Evolutionary conservation across 2,113 vertebrate genomes (phyloP).

Genomic region (Calonectris borealis): DNA sequence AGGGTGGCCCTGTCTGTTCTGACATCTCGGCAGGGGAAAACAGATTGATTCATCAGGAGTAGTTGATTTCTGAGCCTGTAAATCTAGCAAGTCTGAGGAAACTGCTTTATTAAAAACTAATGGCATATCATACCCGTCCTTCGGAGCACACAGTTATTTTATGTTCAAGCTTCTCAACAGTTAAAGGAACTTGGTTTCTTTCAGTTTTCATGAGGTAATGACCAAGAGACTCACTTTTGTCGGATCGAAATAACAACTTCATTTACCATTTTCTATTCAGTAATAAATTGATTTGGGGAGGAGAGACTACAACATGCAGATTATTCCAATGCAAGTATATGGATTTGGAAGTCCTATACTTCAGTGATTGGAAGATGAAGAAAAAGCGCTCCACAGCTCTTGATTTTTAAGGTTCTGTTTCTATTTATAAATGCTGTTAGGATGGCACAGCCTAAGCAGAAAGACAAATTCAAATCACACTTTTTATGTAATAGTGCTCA

Average conservation of each 20-base stretch:
- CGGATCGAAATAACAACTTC: neutral
- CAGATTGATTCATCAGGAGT: slow-evolving; percentile 3
- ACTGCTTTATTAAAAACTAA: slow-evolving; percentile 25
- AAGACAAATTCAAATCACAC: slow-evolving; percentile 57
- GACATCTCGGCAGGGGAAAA: neutral
- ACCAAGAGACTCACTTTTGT: neutral
- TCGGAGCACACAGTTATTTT: neutral
- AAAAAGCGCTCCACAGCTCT: neutral
- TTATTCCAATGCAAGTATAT: slow-evolving; percentile 6
- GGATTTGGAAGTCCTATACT: slow-evolving; percentile 29
- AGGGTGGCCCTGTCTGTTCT: neutral
- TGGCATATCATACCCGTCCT: neutral
- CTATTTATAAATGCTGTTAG: slow-evolving; percentile 54
- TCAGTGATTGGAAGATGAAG: neutral
- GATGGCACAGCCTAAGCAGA: slow-evolving; percentile 30
- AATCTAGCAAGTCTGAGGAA: slow-evolving; percentile 5
- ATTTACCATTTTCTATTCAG: slow-evolving; percentile 1
- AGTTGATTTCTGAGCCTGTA: slow-evolving; percentile 22
- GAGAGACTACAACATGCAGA: slow-evolving; percentile 4
- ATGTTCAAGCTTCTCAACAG: neutral
- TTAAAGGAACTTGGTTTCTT: neutral
- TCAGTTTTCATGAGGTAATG: neutral
- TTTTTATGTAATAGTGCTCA: slow-evolving; percentile 49
- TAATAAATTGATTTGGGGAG: slow-evolving; percentile 44
- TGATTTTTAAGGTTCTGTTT: slow-evolving; percentile 50